Base-by-base conservation (phyloP, 1,140 invertebrate genomes). In the Penaeus indicus region DNA sequence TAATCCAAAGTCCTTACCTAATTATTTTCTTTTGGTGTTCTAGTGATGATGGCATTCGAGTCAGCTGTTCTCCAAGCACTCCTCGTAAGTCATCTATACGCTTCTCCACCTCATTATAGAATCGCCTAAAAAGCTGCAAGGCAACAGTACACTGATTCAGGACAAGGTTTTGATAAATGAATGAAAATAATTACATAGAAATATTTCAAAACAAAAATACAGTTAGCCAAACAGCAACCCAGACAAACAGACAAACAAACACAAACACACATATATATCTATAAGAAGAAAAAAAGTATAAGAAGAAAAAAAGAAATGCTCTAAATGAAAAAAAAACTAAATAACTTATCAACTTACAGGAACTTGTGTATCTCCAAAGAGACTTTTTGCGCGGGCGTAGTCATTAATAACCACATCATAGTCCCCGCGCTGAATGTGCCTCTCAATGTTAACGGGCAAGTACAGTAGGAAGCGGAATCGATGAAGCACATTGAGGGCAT, bases 331-430 rank as follows among this genome's bases (percentile, higher is more conserved):
- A n/a, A 85, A 1, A 67, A 2, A 13, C 25, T 8, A 25, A 63
- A 60, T 61, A 75, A 60, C 95, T 16, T 78, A 54, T 78, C 21
- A 25, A 88, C 95, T 94, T 7, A 95, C 92, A 82, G 92, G 95
- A 8, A 99, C 95, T 92, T 99, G 97, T 54, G 97, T 98, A 93
- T 98, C 97, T 90, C 97, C 96, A 94, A 99, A 99, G 19, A 99
- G 94, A 92, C 98, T 98, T 92, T 98, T 98, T 8, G 98, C 98
- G 92, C 98, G 94, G 0, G 97, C 96, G 92, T 99, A 99, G 93
- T 99, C 99, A 92, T 99, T 99, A 83, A 99, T 98, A 32, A 99
- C 97, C 38, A 98, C 95, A 93, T 99, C 98, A 92, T 98, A 99
- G 92, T 99, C 98, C 78, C 97, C 97, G 92, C 97, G 96, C 91